Base-by-base conservation (phyloP, 2,113 vertebrate species). In the Corythaeola cristata region DNA sequence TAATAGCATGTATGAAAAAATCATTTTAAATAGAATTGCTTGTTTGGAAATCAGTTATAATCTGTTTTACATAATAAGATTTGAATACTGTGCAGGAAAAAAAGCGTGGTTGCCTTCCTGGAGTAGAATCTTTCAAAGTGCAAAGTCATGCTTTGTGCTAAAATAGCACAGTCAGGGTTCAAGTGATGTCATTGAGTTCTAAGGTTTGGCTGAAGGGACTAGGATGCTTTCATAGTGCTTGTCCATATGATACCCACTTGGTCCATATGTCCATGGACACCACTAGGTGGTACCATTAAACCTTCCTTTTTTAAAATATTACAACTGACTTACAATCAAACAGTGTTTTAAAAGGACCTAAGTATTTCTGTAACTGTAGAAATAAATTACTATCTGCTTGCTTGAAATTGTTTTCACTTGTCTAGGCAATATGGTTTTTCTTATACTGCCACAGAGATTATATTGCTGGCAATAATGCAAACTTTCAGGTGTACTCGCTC, bases 281-380 rank as follows among this genome's bases (percentile, higher is more conserved):
- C 93, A 75, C 96, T 96, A 93, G 95, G 69, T 97, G 96, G 90
- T 97, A 91, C 74, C 90, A 62, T 78, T 77, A 76, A 47, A 63
- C 89, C 88, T 97, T 45, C 73, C 76, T 72, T 32, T 32, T 58
- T 39, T 26, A 10, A 78, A 73, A 68, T 53, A 47, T n/a, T 44
- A 30, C 85, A 72, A 39, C 71, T 88, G 30, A 20, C 59, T 58
- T 52, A 12, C 33, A 44, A 26, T 93, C 45, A 76, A 49, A 35
- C 44, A 26, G 8, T 8, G 28, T 49, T 93, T 88, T 39, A 32
- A 62, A 85, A 76, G 11, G 24, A 52, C 6, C 15, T 24, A 41
- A 92, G 12, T 55, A 37, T 39, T 59, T 37, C 49, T 86, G 10
- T 49, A 32, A 58, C 53, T 71, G 82, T 17, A 62, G 75, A 88